These are phyloP conservation scores for Actias luna DNA, from an alignment of 2,888 invertebrate genomes.

Conservation along the genomic window DNA sequence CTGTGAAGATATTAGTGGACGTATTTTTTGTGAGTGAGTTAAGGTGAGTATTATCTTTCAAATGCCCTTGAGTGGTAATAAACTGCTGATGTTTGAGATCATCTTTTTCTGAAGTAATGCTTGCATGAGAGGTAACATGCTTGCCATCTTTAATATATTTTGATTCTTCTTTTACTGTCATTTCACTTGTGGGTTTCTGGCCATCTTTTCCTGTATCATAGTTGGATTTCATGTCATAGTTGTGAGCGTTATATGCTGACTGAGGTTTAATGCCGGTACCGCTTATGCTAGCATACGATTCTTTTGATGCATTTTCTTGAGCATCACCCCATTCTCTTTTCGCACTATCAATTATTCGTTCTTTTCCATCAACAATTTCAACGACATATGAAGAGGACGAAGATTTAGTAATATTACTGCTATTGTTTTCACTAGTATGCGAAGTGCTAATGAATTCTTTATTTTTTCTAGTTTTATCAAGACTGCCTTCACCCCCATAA, in stretches of 20 bases:
- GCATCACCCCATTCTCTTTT: slow-evolving; percentile 82
- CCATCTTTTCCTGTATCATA: slow-evolving; percentile 82
- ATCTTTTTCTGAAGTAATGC: slow-evolving; percentile 66
- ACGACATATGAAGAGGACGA: slow-evolving; percentile 84
- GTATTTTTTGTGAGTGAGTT: slow-evolving; percentile 28
- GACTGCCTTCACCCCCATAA: slow-evolving; percentile 63
- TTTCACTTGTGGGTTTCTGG: slow-evolving; percentile 63
- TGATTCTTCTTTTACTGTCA: slow-evolving; percentile 63
- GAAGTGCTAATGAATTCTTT: slow-evolving; percentile 66
- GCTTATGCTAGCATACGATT: slow-evolving; percentile 76
- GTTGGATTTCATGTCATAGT: slow-evolving; percentile 77
- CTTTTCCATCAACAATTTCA: slow-evolving; percentile 85
- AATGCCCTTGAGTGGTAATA: slow-evolving; percentile 52
- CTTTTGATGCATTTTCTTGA: slow-evolving; percentile 70
- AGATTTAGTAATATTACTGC: slow-evolving; percentile 80
- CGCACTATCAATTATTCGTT: slow-evolving; percentile 82
- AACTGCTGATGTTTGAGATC: slow-evolving; percentile 62
- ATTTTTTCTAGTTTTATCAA: slow-evolving; percentile 57
- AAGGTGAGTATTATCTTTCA: slow-evolving; percentile 34
- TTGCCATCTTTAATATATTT: slow-evolving; percentile 68
- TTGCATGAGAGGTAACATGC: slow-evolving; percentile 63
- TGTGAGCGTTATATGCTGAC: slow-evolving; percentile 76
- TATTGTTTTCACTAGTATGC: slow-evolving; percentile 76
- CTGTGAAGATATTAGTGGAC: slow-evolving; percentile 17
- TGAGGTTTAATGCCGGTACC: slow-evolving; percentile 83